Evolutionary conservation across 2,888 invertebrate genomes (phyloP).

Genomic region (Catotricha subobsoleta): DNA sequence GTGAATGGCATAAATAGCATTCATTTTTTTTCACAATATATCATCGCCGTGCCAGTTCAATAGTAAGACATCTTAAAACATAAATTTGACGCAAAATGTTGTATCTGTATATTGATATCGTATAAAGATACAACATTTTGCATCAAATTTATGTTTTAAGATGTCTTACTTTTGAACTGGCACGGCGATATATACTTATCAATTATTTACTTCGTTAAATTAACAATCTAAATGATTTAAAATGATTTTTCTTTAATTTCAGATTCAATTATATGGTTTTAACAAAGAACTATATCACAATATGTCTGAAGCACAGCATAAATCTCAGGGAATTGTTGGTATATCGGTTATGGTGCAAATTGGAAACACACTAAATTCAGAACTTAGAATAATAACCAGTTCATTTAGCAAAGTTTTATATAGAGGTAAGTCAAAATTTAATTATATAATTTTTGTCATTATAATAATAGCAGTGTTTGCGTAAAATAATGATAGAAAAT

Average conservation of each 20-base stretch:
- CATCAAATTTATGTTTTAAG: too few relatives aligned
- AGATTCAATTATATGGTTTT: conserved; percentile 94
- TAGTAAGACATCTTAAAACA: too few relatives aligned
- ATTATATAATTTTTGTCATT: too few relatives aligned
- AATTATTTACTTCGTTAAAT: too few relatives aligned
- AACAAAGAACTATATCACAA: conserved; percentile 94
- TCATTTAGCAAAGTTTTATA: conserved; percentile 72
- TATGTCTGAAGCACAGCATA: conserved; percentile 88
- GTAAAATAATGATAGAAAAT: neutral
- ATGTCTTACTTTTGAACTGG: too few relatives aligned
- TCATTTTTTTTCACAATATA: too few relatives aligned
- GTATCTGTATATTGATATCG: too few relatives aligned
- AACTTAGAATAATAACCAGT: conserved; percentile 70
- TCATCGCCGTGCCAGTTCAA: too few relatives aligned
- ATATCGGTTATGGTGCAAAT: conserved; percentile 90
- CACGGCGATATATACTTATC: too few relatives aligned
- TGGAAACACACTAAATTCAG: conserved; percentile 70
- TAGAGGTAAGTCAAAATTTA: conserved; percentile 50
- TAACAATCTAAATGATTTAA: neutral
- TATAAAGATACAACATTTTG: too few relatives aligned
- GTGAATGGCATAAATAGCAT: too few relatives aligned
- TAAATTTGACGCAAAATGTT: too few relatives aligned
- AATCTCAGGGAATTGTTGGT: conserved; percentile 91
- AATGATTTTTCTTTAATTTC: neutral
- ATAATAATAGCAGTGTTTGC: neutral